Evolutionary conservation across 2,797 vertebrate genomes (phyloP).

Genomic region (Schizothorax lantsangensis): DNA sequence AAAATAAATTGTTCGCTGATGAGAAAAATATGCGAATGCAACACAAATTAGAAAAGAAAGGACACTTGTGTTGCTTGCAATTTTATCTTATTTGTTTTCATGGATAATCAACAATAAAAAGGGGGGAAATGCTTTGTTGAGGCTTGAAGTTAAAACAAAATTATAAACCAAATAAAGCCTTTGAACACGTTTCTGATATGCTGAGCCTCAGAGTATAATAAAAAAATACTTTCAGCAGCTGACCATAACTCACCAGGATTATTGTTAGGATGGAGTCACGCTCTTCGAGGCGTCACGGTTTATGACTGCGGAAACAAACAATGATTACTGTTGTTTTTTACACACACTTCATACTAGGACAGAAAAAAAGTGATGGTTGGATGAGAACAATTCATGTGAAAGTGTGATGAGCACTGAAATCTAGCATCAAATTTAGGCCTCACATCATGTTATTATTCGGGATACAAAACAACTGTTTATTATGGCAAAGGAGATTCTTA

Average conservation of each 20-base stretch:
- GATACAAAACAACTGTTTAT: neutral
- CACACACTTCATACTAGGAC: conserved; percentile 19
- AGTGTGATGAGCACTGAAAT: conserved; percentile 33
- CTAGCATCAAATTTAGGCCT: conserved; percentile 31
- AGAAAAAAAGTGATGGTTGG: conserved; percentile 24
- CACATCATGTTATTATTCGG: conserved; percentile 13
- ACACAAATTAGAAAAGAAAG: neutral
- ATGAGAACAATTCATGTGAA: conserved; percentile 49
- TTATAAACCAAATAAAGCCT: neutral
- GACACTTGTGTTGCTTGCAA: neutral
- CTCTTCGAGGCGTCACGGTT: neutral
- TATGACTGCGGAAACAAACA: conserved; percentile 39
- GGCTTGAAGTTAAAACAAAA: neutral
- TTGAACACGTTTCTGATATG: conserved; percentile 45
- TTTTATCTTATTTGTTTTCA: conserved; percentile 11
- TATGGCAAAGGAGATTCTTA: neutral
- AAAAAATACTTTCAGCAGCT: conserved; percentile 44
- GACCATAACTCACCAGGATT: conserved; percentile 51
- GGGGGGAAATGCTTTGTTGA: neutral
- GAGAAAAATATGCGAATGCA: neutral
- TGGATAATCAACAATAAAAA: neutral
- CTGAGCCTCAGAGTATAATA: conserved; percentile 36
- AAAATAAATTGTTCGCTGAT: neutral
- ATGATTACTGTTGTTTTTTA: conserved; percentile 43
- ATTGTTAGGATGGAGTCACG: conserved; percentile 12